Percentiles rank a stretch among this genome's conserved stretches.
These are phyloP conservation scores for Apamea crenata DNA, from an alignment of 2,888 invertebrate species.

Conservation along the genomic window DNA sequence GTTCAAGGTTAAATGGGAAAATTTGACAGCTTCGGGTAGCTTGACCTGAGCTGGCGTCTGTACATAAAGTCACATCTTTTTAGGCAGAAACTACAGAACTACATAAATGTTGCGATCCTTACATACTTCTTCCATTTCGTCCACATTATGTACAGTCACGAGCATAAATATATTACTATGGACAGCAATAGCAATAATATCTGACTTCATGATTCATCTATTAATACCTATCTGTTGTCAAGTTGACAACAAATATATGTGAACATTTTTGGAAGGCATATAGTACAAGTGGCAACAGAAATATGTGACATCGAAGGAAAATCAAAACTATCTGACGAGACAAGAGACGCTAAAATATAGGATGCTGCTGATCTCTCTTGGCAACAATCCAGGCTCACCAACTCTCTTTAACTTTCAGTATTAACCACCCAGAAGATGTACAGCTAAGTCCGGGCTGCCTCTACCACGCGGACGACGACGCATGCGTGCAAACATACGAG, in stretches of 20 bases:
- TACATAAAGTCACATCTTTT: not conserved
- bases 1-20: no score
- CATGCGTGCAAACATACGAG: conserved; percentile 84
- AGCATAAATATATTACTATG: not conserved
- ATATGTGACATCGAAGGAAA: not conserved
- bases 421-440: conserved; percentile 79
- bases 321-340: not conserved
- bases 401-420: conserved; percentile 69
- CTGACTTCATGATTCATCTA: not conserved
- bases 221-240: no score
- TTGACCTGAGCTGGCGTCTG: no score
- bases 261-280: not conserved
- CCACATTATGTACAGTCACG: not conserved
- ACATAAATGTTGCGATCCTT: not conserved
- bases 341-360: not conserved
- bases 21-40: no score
- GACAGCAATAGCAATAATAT: not conserved
- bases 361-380: not conserved
- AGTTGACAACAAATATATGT: not conserved
- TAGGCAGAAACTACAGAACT: not conserved
- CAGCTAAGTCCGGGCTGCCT: conserved; percentile 85
- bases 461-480: conserved; percentile 82
- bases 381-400: not conserved
- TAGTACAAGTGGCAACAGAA: no score
- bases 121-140: not conserved